Conservation (phyloP, 2,797 vertebrate genomes). For the Cynodonichthys magdalenae region DNA sequence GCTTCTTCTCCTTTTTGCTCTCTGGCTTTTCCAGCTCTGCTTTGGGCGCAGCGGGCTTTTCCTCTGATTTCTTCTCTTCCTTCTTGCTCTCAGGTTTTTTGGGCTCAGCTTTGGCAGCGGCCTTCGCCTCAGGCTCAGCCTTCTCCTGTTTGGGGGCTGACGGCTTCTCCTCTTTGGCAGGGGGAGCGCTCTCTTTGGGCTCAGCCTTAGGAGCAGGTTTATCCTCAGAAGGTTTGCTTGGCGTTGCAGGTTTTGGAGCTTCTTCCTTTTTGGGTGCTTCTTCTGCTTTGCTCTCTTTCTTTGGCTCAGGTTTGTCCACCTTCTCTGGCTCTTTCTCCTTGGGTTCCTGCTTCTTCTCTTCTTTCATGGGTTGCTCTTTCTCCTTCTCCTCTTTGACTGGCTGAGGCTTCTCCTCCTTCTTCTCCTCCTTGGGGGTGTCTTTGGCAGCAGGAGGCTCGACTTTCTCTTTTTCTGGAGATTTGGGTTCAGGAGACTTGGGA, state of each 20-base stretch:
- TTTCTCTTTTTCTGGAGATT: slow-evolving; percentile 51
- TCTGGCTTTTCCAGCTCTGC: slow-evolving; percentile 6
- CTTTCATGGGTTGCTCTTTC: slow-evolving; percentile 63
- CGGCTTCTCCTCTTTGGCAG: slow-evolving; percentile 68
- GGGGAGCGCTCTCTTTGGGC: slow-evolving; percentile 60
- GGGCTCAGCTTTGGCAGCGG: slow-evolving; percentile 51
- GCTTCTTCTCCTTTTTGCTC: slow-evolving; percentile 52
- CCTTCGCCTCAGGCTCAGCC: slow-evolving; percentile 49
- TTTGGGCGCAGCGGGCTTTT: neutral
- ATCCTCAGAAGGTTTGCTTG: slow-evolving; percentile 63
- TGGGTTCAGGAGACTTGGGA: slow-evolving; percentile 63
- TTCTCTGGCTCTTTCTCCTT: slow-evolving; percentile 73
- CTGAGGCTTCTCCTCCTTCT: slow-evolving; percentile 54
- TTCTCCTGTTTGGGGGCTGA: slow-evolving; percentile 59
- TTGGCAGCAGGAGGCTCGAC: slow-evolving; percentile 48
- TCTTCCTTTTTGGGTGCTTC: slow-evolving; percentile 66
- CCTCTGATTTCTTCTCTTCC: slow-evolving; percentile 54
- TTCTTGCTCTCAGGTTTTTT: slow-evolving; percentile 72
- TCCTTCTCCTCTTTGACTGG: slow-evolving; percentile 65
- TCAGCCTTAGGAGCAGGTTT: slow-evolving; percentile 70
- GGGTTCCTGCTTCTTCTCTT: slow-evolving; percentile 59
- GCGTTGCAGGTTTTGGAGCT: slow-evolving; percentile 52
- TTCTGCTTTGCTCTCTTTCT: slow-evolving; percentile 71
- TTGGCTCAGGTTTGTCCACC: slow-evolving; percentile 51
- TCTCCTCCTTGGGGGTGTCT: slow-evolving; percentile 63